phyloP scores from a whole-genome alignment of 2,797 vertebrate species.

The Echiichthys vipera region DNA sequence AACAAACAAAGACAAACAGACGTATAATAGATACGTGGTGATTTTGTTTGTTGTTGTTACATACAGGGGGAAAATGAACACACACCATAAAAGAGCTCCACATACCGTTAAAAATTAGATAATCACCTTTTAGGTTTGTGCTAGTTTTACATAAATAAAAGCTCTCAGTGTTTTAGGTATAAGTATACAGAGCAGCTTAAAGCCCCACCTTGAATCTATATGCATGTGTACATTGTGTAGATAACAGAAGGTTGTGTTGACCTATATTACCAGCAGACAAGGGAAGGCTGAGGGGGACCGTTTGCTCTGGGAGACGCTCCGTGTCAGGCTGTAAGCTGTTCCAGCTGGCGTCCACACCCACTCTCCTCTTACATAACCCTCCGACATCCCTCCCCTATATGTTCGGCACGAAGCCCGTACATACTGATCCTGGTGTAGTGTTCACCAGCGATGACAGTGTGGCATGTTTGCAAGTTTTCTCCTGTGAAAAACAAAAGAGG shows the following conservation, averaged over 20 bases:
- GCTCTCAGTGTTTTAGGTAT: not conserved
- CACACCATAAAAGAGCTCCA: no score
- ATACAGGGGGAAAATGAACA: no score
- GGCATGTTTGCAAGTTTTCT: not conserved
- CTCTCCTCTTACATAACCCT: conserved; percentile 75
- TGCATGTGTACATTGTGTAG: not conserved
- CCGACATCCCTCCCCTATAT: conserved; percentile 55
- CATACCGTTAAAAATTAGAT: no score
- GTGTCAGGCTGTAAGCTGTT: conserved; percentile 72
- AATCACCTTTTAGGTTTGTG: no score
- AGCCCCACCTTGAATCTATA: not conserved
- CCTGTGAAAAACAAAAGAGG: conserved; percentile 6
- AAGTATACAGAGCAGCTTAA: not conserved
- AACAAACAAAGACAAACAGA: no score
- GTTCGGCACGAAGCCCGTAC: conserved; percentile 25
- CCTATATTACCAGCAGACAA: conserved; percentile 45
- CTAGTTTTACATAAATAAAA: not conserved
- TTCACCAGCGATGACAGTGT: conserved; percentile 20
- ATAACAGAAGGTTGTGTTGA: conserved; percentile 23
- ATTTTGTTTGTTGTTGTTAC: no score
- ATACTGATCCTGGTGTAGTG: conserved; percentile 17
- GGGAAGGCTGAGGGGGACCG: conserved; percentile 50
- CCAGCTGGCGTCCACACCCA: conserved; percentile 76
- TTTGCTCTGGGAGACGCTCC: conserved; percentile 55
- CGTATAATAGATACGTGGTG: no score